Percentiles rank a stretch among this genome's conserved stretches.
Evolutionary conservation across 2,888 invertebrate genomes (phyloP).

Genomic region (Suillia variegata): DNA sequence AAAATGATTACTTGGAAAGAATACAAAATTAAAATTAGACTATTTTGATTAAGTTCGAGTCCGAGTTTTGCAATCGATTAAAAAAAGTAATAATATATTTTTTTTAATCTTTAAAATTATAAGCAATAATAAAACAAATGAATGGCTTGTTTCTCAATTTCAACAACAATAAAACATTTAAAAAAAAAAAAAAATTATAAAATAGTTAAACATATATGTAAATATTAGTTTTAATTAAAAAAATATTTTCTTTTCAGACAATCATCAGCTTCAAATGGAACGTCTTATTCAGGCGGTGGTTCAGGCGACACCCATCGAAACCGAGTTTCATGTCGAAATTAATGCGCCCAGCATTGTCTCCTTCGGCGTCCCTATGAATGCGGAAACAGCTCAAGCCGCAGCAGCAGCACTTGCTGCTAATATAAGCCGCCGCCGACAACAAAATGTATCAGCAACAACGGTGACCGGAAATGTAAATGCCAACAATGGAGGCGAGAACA

Average conservation of each 20-base stretch:
- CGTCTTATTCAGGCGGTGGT: constrained; percentile 59
- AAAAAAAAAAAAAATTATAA: too few species aligned
- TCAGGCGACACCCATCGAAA: constrained; percentile 54
- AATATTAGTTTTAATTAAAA: too few species aligned
- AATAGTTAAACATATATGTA: too few species aligned
- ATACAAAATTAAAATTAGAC: too few species aligned
- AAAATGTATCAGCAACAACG: constrained; percentile 15
- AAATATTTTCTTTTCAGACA: constrained; percentile 48
- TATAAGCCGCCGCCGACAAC: constrained; percentile 32
- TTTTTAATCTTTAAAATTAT: too few species aligned
- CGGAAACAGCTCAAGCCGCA: not conserved
- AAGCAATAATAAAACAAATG: too few species aligned
- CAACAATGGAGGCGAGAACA: constrained; percentile 57
- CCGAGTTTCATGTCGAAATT: constrained; percentile 58
- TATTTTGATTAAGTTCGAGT: too few species aligned
- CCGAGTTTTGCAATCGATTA: too few species aligned
- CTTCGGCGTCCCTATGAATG: constrained; percentile 57
- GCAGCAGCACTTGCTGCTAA: constrained; percentile 7
- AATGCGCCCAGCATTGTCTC: constrained; percentile 56
- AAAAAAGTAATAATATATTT: too few species aligned
- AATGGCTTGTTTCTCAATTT: too few species aligned
- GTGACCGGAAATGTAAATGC: constrained; percentile 3
- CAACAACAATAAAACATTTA: too few species aligned
- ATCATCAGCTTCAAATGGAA: constrained; percentile 55
- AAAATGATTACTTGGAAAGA: too few species aligned